A percentile compares a stretch with the other conserved stretches of the same genome.
These are phyloP conservation scores for Coccyzus lansbergi DNA, from an alignment of 2,797 vertebrate genomes.

Conservation along the genomic window DNA sequence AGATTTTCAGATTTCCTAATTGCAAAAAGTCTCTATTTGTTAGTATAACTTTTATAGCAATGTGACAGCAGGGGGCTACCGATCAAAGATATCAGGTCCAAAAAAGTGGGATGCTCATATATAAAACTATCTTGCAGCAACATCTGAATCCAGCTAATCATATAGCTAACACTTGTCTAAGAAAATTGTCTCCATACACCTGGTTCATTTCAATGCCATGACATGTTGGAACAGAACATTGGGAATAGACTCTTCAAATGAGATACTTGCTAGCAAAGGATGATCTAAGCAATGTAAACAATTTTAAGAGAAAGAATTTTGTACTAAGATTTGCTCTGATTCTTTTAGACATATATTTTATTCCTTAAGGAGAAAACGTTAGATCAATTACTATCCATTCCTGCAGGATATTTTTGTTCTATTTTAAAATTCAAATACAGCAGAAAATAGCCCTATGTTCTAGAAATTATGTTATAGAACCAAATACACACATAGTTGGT, in stretches of 20 bases:
- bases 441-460: neutral
- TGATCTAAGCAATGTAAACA: neutral
- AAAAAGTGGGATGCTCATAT: neutral
- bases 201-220: neutral
- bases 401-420: fast-evolving
- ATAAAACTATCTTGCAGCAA: neutral
- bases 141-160: neutral
- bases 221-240: neutral
- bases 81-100: neutral
- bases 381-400: neutral
- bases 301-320: neutral
- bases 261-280: neutral
- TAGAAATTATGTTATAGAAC: neutral
- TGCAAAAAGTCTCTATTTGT: neutral
- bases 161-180: neutral
- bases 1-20: neutral
- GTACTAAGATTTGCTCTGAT: neutral
- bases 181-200: neutral
- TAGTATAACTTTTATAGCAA: neutral
- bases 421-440: neutral
- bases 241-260: neutral
- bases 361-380: neutral
- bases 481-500: neutral
- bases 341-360: neutral
- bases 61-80: neutral